phyloP scores from a whole-genome alignment of 2,113 vertebrate species.

The Pygoscelis antarcticus region DNA sequence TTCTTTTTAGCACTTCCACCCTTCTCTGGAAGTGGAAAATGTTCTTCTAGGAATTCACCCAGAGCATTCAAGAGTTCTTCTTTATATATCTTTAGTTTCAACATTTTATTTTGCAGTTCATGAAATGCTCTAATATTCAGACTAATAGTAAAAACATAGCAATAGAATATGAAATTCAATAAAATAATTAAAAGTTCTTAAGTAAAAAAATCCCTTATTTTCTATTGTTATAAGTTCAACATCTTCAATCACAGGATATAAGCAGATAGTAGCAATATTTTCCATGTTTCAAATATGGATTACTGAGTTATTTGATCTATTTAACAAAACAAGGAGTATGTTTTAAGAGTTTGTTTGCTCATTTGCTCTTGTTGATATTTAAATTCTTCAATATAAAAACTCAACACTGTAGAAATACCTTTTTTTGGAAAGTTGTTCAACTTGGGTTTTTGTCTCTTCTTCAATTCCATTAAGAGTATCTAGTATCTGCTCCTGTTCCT shows the following conservation, averaged over 20 bases:
- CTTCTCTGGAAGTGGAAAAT: constrained; percentile 70
- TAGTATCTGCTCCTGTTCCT: constrained; percentile 64
- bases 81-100: constrained; percentile 15
- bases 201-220: neutral
- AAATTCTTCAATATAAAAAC: neutral
- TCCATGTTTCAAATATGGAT: neutral
- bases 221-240: neutral
- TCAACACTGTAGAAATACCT: constrained; percentile 63
- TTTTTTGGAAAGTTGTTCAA: neutral
- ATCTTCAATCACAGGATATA: neutral
- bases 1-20: neutral
- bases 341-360: neutral
- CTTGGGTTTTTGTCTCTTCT: neutral
- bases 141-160: constrained; percentile 4
- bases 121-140: neutral
- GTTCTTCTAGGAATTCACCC: constrained; percentile 62
- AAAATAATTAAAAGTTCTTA: neutral
- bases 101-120: constrained; percentile 44
- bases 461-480: neutral
- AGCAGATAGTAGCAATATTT: neutral
- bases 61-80: constrained; percentile 55
- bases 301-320: neutral
- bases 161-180: neutral
- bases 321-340: neutral
- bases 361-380: neutral